phyloP scores from a whole-genome alignment of 2,113 vertebrate genomes.

The Seriola dumerili region DNA sequence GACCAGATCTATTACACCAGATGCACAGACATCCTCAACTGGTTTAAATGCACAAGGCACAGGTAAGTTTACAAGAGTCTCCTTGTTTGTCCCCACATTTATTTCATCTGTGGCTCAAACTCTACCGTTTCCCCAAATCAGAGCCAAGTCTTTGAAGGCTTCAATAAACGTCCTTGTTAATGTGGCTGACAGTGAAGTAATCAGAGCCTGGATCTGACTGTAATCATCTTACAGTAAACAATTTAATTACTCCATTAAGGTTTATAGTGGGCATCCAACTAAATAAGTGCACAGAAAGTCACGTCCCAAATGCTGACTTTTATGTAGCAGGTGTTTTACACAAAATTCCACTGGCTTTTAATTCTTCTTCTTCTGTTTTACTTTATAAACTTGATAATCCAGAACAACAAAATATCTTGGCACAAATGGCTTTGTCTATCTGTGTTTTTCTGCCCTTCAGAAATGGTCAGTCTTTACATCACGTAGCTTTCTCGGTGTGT shows the following conservation, averaged over 20 bases:
- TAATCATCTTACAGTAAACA: constrained; percentile 58
- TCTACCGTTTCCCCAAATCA: constrained; percentile 22
- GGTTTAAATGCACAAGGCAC: constrained; percentile 99
- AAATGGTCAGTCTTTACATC: constrained; percentile 49
- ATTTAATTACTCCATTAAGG: constrained; percentile 73
- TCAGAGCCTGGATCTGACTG: constrained; percentile 57
- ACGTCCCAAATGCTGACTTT: constrained; percentile 27
- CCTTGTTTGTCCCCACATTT: constrained; percentile 13
- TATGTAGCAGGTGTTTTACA: constrained; percentile 14
- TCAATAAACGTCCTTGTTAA: constrained; percentile 34
- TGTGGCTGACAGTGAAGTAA: constrained; percentile 40
- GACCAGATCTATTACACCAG: constrained; percentile 99
- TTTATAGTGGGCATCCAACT: constrained; percentile 59
- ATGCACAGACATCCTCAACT: constrained; percentile 99
- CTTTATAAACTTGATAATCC: constrained; percentile 25
- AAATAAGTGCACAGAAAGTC: constrained; percentile 49
- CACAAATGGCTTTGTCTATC: constrained; percentile 8
- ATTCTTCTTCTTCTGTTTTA: background rate
- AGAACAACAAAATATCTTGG: constrained; percentile 15
- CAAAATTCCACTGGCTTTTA: background rate
- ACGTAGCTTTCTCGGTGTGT: constrained; percentile 52
- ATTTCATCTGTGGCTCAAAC: constrained; percentile 6
- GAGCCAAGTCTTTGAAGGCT: constrained; percentile 27
- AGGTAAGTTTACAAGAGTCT: constrained; percentile 84
- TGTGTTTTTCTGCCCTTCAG: constrained; percentile 55